Conservation (phyloP, 2,797 vertebrate genomes). For the Spatula clypeata region DNA sequence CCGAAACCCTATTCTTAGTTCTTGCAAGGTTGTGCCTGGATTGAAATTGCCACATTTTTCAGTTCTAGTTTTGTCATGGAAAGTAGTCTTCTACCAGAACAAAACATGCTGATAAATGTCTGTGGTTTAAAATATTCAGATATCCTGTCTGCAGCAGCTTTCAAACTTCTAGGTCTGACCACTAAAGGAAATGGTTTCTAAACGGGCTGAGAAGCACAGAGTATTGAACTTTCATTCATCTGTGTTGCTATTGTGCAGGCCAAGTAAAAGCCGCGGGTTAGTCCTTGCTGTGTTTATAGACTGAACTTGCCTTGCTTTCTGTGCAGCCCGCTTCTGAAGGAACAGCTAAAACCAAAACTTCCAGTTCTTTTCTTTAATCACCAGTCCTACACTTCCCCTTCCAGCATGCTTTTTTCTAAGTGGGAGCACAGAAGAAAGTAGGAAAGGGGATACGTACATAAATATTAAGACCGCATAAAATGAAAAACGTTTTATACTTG, state of each 20-base stretch:
- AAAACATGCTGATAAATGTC: neutral
- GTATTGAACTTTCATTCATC: neutral
- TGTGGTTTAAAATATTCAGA: neutral
- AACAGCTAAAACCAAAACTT: neutral
- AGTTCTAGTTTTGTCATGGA: neutral
- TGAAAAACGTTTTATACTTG: neutral
- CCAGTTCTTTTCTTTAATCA: neutral
- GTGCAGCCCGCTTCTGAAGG: neutral
- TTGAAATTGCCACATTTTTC: neutral
- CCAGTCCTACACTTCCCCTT: neutral
- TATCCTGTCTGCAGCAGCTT: neutral
- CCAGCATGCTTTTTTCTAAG: neutral
- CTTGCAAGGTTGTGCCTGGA: neutral
- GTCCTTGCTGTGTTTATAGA: neutral
- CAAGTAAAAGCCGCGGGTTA: neutral
- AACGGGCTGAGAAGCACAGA: neutral
- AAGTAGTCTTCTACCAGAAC: neutral
- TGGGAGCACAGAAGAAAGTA: neutral
- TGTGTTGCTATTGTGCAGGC: neutral
- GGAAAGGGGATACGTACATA: too few relatives aligned
- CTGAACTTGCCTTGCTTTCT: neutral
- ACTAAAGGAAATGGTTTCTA: constrained; percentile 7
- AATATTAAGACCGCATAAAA: neutral
- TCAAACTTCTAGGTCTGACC: neutral
- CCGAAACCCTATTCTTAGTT: neutral